phyloP scores from a whole-genome alignment of 1,140 invertebrate species.

The Drosophila kikkawai region DNA sequence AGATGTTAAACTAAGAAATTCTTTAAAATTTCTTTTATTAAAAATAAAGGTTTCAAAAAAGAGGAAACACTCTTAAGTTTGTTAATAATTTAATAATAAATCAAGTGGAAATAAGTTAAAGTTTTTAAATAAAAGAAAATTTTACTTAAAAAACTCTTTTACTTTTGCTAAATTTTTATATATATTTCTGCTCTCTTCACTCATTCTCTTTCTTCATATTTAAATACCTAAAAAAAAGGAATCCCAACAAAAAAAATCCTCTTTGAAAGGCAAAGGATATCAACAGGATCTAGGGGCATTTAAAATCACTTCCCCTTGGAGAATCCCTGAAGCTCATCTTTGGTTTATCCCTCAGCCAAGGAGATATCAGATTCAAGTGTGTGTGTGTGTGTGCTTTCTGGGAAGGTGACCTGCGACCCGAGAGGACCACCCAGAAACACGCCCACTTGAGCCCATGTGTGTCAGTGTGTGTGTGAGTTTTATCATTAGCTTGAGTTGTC shows the following conservation, averaged over 20 bases:
- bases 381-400: constrained; percentile 22
- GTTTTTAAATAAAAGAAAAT: neutral
- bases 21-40: neutral
- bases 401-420: constrained; percentile 26
- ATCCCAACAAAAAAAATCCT: neutral
- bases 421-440: constrained; percentile 30
- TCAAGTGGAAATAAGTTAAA: neutral
- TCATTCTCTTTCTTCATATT: neutral
- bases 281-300: constrained; percentile 20
- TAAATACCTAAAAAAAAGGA: neutral
- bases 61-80: neutral
- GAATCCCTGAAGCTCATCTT: constrained; percentile 15
- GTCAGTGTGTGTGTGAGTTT: constrained; percentile 27
- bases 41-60: neutral
- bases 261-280: constrained; percentile 8
- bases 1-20: neutral
- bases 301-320: constrained; percentile 9
- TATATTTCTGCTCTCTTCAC: neutral
- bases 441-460: constrained; percentile 33
- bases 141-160: neutral
- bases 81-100: neutral
- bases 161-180: neutral
- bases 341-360: constrained; percentile 21
- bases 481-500: constrained; percentile 67
- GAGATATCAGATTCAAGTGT: constrained; percentile 36